phyloP scores from a whole-genome alignment of 2,888 invertebrate genomes.

The Melinaea menophilus region DNA sequence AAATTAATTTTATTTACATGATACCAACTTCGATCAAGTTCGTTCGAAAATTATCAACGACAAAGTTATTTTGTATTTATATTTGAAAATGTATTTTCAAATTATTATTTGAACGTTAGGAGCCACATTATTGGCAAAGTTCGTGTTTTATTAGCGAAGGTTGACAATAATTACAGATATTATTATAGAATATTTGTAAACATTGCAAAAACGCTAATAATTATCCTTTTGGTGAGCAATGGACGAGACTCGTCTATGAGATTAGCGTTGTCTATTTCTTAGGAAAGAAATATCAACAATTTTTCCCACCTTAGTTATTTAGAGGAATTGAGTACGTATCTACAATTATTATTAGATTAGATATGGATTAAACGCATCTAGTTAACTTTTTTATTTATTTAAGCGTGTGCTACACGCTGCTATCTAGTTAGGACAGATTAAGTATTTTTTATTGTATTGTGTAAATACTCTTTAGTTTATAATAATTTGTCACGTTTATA shows the following conservation, averaged over 20 bases:
- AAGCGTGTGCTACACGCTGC: conserved; percentile 1
- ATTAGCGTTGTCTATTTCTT: conserved; percentile 18
- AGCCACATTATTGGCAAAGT: background rate
- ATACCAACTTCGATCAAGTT: background rate
- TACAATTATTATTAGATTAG: background rate
- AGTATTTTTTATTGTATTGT: conserved; percentile 1
- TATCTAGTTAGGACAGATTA: background rate
- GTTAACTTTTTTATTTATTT: background rate
- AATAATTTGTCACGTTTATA: too few species aligned
- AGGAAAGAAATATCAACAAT: conserved; percentile 13
- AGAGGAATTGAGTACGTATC: background rate
- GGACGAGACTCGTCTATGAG: conserved; percentile 14
- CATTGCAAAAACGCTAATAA: background rate
- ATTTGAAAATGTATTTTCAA: background rate
- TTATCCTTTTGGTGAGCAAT: background rate
- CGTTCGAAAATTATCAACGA: background rate
- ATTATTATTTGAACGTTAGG: background rate
- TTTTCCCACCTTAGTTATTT: conserved; percentile 22
- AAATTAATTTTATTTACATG: background rate
- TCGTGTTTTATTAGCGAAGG: too few species aligned
- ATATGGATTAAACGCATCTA: background rate
- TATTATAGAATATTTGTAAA: conserved; percentile 3
- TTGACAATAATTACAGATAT: conserved; percentile 6
- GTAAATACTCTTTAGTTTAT: too few species aligned
- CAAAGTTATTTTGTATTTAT: background rate